Percentiles rank a stretch among this genome's conserved stretches.
Evolutionary conservation across 2,113 vertebrate genomes (phyloP).

Genomic region (Perca flavescens): DNA sequence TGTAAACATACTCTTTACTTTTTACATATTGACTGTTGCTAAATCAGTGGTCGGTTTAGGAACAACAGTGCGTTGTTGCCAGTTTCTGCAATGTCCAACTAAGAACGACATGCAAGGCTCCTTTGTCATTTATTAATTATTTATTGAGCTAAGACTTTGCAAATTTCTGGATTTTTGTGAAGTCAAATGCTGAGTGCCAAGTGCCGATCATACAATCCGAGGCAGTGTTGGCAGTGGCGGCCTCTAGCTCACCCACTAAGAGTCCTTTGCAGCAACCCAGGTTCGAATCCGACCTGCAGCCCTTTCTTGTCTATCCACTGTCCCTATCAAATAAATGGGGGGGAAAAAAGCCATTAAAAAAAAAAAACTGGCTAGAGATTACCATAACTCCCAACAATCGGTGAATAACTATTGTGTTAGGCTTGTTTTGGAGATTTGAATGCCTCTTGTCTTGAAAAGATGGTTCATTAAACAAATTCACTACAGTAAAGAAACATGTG

Average conservation of each 20-base stretch:
- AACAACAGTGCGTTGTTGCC: background rate
- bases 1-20: background rate
- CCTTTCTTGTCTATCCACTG: no score
- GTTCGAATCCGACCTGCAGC: no score
- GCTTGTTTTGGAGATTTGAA: no score
- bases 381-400: no score
- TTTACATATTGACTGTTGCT: no score
- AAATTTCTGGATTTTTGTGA: background rate
- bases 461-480: background rate
- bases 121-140: background rate
- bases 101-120: background rate
- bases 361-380: no score
- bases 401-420: background rate
- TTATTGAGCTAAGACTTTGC: background rate
- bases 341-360: no score
- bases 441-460: background rate
- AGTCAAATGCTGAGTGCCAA: background rate
- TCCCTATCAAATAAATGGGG: no score
- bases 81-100: background rate
- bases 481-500: background rate
- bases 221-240: background rate
- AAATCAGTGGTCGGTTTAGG: background rate
- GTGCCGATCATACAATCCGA: background rate
- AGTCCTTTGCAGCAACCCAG: no score
- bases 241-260: no score